Evolutionary conservation across 1,140 invertebrate species (phyloP), one percentile per base, ranked within the genome.

Genomic region (Bradysia coprophila): DNA sequence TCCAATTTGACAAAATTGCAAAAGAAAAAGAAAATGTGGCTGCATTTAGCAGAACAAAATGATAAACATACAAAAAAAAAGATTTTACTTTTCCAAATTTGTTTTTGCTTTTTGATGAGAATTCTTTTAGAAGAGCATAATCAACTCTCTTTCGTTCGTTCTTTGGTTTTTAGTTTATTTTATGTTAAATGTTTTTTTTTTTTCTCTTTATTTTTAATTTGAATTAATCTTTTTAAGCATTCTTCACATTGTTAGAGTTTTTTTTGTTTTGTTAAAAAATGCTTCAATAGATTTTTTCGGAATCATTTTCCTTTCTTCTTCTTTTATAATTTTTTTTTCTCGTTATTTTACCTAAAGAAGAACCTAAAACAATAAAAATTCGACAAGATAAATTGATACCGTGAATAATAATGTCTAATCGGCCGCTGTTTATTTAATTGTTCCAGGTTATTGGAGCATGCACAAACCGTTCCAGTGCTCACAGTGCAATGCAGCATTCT

Each of bases 381-480:
- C 24, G 6, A 13, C 24, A 8, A 8, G 24, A 28, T 28, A 28
- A 28, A 28, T 28, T 28, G 24, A 28, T 28, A n/a, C n/a, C n/a
- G n/a, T n/a, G n/a, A n/a, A n/a, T n/a, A n/a, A n/a, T n/a, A n/a
- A n/a, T n/a, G n/a, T n/a, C n/a, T n/a, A 8, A 28, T 8, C 24
- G 24, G 24, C 24, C 24, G 24, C 24, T 28, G 24, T 28, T 39
- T 39, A 10, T 39, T 31, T 44, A 34, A 16, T 40, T 44, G 24
- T 44, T 44, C 31, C 28, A 44, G 43, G 43, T 44, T 44, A 44
- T 44, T 44, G 43, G 43, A 44, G 43, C 43, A 44, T 44, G 38
- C 43, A 44, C 37, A 44, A 40, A 40, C 78, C 78, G 11, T 81
- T 76, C 59, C 69, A 71, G 62, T 82, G 79, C 57, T 68, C 72